Conservation (phyloP, 2,113 vertebrate species). For the Tragulus kanchil region DNA sequence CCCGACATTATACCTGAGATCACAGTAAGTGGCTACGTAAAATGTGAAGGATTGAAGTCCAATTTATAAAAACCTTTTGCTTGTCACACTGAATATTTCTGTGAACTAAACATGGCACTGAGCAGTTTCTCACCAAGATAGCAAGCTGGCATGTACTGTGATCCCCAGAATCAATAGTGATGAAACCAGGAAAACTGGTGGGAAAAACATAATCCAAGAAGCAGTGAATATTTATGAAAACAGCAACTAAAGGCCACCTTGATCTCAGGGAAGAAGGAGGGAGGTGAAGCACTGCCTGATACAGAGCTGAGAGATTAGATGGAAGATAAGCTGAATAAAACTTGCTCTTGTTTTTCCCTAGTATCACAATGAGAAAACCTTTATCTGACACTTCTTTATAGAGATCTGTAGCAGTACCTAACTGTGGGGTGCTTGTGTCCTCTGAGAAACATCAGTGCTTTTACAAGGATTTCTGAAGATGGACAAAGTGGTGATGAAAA, state of each 20-base stretch:
- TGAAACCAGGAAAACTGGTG: not conserved
- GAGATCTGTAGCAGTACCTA: not conserved
- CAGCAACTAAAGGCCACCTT: not conserved
- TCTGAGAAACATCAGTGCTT: too few relatives aligned
- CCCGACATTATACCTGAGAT: not conserved
- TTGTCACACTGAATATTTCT: fast-evolving
- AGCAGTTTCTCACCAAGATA: fast-evolving
- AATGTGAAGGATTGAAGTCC: not conserved
- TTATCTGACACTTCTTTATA: not conserved
- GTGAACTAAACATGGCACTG: fast-evolving
- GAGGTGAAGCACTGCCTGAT: not conserved
- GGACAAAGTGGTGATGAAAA: not conserved
- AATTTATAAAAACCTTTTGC: not conserved
- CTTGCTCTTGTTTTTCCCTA: not conserved
- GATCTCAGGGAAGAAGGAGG: not conserved
- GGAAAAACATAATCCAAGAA: not conserved
- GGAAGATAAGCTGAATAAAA: fast-evolving
- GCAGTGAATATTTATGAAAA: not conserved
- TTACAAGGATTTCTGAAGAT: not conserved
- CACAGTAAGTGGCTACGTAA: fast-evolving
- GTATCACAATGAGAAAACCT: fast-evolving
- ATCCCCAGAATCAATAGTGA: too few relatives aligned
- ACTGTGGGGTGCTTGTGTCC: too few relatives aligned
- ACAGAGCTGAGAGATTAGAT: not conserved
- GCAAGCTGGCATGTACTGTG: fast-evolving